Evolutionary conservation across 2,113 vertebrate genomes (phyloP).

Genomic region (Epinephelus lanceolatus): DNA sequence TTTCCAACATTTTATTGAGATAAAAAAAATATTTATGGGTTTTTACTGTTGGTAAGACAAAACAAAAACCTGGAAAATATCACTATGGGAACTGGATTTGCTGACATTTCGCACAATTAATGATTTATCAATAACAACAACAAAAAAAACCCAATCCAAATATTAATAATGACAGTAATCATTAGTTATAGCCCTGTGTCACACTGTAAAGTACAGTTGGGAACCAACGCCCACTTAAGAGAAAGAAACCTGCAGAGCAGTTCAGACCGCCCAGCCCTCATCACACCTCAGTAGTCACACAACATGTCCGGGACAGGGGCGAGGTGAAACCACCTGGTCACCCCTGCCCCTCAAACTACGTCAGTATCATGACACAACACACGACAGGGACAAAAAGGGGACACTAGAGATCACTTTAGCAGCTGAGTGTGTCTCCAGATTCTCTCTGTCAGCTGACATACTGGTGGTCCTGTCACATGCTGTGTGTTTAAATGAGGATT

Average conservation of each 20-base stretch:
- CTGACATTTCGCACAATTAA: not conserved
- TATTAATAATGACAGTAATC: not conserved
- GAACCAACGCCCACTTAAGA: slow-evolving; percentile 62
- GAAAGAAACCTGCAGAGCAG: slow-evolving; percentile 62
- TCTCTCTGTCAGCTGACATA: not conserved
- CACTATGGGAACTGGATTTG: not conserved
- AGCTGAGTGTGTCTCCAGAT: not conserved
- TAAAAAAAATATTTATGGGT: not conserved
- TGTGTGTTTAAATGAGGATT: not conserved
- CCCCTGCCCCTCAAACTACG: slow-evolving; percentile 1
- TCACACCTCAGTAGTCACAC: slow-evolving; percentile 35
- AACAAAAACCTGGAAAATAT: not conserved
- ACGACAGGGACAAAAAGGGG: not conserved
- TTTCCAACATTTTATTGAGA: not conserved
- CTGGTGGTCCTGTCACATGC: not conserved
- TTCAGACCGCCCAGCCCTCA: slow-evolving; percentile 29
- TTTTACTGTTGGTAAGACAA: not conserved
- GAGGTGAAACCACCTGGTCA: slow-evolving; percentile 24
- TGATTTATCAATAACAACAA: no score
- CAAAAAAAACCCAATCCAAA: not conserved
- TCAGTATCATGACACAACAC: slow-evolving; percentile 17
- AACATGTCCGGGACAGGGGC: not conserved
- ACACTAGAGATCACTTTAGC: not conserved
- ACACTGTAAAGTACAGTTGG: slow-evolving; percentile 3
- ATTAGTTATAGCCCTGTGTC: not conserved